Evolutionary conservation across 2,888 invertebrate species (phyloP), one percentile per base, ranked within the genome.

Genomic region (Selenia dentaria): DNA sequence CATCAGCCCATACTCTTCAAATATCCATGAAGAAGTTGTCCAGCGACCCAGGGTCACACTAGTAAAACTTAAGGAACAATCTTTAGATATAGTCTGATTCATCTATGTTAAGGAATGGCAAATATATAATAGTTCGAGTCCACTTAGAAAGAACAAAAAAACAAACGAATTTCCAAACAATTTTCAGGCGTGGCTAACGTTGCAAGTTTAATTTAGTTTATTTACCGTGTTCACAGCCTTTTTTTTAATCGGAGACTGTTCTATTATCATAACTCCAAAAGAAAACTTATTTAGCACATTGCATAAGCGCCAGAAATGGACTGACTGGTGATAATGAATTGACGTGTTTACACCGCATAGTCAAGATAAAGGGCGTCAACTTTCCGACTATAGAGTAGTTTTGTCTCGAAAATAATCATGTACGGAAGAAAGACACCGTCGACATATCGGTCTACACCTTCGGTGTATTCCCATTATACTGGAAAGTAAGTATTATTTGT

Each of bases 381-480:
- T 51, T 41, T 36, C 27, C 24, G 27, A 31, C 43, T n/a, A n/a
- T n/a, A n/a, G 31, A 27, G 42, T 38, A 47, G 43, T 44, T 52
- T 46, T 40, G 37, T 40, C 26, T 41, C n/a, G 22, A 52, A 58
- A 56, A 28, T 53, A 50, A 76, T 58, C 40, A 90, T 90, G 90
- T 95, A 95, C 82, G 95, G 95, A 38, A 93, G 95, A 66, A 96
- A 96, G 82, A 95, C 96, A 14, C 96, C 96, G 2, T 96, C 96
- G 41, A 95, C 96, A 2, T 93, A 93, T 68, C 90, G 93, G 63
- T 97, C 97, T 32, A 96, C 97, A 59, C 96, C 96, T 6, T 97
- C 97, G 0, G 94, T 97, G 28, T 97, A 97, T 74, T 97, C 97
- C 0, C 96, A 97, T 79, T 95, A 96, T 43, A 97, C 97, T 38